Evolutionary conservation across 2,888 invertebrate species (phyloP), one percentile per base, ranked within the genome.

Genomic region (Eumerus sabulonum): DNA sequence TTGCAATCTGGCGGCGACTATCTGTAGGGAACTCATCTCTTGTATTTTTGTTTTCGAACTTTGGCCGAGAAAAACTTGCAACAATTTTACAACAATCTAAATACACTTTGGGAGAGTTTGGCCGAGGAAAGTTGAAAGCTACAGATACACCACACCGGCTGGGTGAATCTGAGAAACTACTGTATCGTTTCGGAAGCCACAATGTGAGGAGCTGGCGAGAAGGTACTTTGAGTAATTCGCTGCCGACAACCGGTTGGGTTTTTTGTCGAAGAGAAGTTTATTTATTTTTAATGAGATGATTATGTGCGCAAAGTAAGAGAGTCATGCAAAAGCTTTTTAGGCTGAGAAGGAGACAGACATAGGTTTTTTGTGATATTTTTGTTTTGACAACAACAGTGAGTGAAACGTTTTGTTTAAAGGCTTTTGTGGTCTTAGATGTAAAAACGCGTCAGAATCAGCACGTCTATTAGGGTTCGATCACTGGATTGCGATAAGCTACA

Each of bases 1-100:
- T 56, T 70, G 76, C 36, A 71, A 17, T 67, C 42, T 83, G 27
- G 36, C 68, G 16, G 82, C 74, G n/a, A 82, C 50, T 36, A 82
- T 81, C 50, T 81, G 70, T 17, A 84, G 63, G 13, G 76, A 40
- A 73, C 56, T 82, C 83, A 83, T 83, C 2, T 7, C 27, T 27
- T 27, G 2, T 4, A 27, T 27, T 27, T 40, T 40, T 3, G 9
- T 40, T 40, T 40, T 11, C 40, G 12, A 27, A 40, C 12, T 54
- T 27, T 19, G 12, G 16, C 18, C 0, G 3, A 42, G 36, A 48
- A 64, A n/a, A 40, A 67, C 16, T 57, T 67, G 50, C 51, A 44
- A 60, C 9, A 3, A 53, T 17, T n/a, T 17, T 13, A 53, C 14
- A 11, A 1, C 11, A 63, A 53, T 2, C 11, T 40, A 11, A 9